Conservation (phyloP, 2,797 vertebrate genomes). For the Nannoperca australis region DNA sequence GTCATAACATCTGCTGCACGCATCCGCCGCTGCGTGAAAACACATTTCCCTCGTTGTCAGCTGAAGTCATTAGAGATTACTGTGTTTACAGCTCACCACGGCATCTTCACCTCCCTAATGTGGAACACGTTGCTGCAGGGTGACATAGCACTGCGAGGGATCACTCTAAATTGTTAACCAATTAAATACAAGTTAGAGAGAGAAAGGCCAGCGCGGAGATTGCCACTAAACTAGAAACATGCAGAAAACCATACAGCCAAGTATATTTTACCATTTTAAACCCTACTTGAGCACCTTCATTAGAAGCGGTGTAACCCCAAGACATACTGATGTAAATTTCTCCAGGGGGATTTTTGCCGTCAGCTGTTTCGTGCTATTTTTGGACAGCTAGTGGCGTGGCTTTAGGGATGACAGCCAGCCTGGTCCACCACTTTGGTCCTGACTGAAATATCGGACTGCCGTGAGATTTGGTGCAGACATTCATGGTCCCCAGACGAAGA, state of each 20-base stretch:
- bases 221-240: not conserved
- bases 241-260: no score
- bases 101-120: not conserved
- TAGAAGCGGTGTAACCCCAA: not conserved
- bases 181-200: not conserved
- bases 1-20: not conserved
- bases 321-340: not conserved
- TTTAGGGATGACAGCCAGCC: not conserved
- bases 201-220: no score
- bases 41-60: not conserved
- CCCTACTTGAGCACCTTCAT: not conserved
- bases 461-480: no score
- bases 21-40: constrained; percentile 3
- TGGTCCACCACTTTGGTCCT: no score
- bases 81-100: not conserved
- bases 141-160: not conserved
- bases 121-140: not conserved
- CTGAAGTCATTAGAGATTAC: constrained; percentile 1
- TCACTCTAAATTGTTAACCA: no score
- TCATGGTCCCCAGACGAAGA: no score
- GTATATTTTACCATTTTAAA: not conserved
- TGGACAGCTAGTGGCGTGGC: not conserved
- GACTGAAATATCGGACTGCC: no score
- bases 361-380: not conserved
- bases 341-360: not conserved